Conservation (phyloP, 2,113 vertebrate species). For the Gymnogyps californianus region DNA sequence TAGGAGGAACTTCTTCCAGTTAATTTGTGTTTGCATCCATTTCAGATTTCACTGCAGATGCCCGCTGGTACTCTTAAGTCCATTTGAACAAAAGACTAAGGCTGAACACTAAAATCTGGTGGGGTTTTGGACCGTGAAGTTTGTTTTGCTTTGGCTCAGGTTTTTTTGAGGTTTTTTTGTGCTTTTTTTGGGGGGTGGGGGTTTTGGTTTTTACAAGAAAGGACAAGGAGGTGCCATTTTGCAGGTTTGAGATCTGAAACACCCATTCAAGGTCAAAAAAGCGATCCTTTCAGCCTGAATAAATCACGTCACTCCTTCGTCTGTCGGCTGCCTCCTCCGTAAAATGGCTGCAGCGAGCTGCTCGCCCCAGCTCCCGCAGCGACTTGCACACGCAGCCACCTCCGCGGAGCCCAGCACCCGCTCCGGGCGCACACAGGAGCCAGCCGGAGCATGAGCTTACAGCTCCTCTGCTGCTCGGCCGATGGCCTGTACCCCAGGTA, state of each 20-base stretch:
- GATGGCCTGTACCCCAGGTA: not conserved
- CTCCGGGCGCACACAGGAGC: fast-evolving
- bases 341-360: not conserved
- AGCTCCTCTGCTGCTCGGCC: not conserved
- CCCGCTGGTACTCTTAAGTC: not conserved
- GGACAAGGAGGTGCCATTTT: not conserved
- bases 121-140: not conserved
- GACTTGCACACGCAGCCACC: not conserved
- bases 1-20: not conserved
- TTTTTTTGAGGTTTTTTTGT: not conserved
- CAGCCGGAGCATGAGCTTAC: not conserved
- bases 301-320: not conserved
- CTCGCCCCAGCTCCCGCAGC: not conserved
- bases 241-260: not conserved
- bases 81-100: not conserved
- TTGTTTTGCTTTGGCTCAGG: not conserved
- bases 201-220: not conserved
- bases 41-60: not conserved
- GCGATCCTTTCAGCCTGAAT: not conserved
- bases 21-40: not conserved
- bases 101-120: not conserved
- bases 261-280: not conserved
- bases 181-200: fast-evolving
- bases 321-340: not conserved
- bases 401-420: not conserved